phyloP scores from a whole-genome alignment of 2,888 invertebrate genomes.

The Microctonus aethiopoides region DNA sequence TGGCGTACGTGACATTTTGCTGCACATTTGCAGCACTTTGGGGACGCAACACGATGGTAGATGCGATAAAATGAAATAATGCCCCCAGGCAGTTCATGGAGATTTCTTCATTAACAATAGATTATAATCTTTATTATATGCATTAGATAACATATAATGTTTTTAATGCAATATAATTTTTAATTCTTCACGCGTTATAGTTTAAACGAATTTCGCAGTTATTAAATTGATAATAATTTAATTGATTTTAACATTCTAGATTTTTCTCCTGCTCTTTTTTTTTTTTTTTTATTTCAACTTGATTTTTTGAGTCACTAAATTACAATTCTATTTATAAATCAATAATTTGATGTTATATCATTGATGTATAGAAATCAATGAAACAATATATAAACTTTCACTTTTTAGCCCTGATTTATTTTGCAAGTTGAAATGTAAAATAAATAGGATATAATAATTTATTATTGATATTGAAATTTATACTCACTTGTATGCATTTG shows the following conservation, averaged over 20 bases:
- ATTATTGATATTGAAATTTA: not conserved
- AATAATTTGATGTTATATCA: not conserved
- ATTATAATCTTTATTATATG: not conserved
- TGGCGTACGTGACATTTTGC: slow-evolving; percentile 6
- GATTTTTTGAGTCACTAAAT: not conserved
- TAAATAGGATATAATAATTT: not conserved
- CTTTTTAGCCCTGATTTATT: not conserved
- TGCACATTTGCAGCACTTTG: not conserved
- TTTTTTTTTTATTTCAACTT: not conserved
- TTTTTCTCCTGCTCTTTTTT: too few relatives aligned
- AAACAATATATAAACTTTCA: not conserved
- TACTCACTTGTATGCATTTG: slow-evolving; percentile 70
- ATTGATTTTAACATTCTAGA: too few relatives aligned
- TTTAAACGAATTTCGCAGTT: too few relatives aligned
- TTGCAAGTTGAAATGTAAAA: not conserved
- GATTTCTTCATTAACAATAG: not conserved
- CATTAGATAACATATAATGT: too few relatives aligned
- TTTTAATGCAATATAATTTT: too few relatives aligned
- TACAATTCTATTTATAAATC: not conserved
- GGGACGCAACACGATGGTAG: not conserved
- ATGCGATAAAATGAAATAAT: not conserved
- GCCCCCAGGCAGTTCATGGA: not conserved
- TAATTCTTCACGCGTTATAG: too few relatives aligned
- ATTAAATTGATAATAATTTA: too few relatives aligned
- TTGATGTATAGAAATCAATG: not conserved